These are phyloP conservation scores for Drosophila heteroneura DNA, from an alignment of 2,888 invertebrate genomes.

Conservation along the genomic window DNA sequence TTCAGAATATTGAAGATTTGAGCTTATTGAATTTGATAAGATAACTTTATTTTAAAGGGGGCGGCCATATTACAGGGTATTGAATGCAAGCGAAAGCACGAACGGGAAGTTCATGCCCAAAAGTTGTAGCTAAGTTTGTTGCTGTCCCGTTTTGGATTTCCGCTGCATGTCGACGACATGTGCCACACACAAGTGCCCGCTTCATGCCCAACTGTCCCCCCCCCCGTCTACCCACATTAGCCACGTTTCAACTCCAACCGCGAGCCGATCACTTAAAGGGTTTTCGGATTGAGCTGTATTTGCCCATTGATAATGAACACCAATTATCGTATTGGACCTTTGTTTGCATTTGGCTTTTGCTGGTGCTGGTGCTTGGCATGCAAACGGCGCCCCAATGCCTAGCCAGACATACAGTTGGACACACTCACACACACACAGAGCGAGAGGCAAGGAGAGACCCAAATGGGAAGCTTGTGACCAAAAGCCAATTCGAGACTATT, in stretches of 20 bases:
- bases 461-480: constrained; percentile 32
- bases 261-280: constrained; percentile 68
- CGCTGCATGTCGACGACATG: constrained; percentile 58
- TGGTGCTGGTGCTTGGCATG: constrained; percentile 47
- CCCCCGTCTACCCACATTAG: background rate
- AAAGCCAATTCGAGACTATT: constrained; percentile 29
- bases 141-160: constrained; percentile 67
- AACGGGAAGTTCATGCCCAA: constrained; percentile 75
- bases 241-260: background rate
- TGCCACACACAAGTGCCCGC: constrained; percentile 8
- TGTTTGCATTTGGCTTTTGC: constrained; percentile 51
- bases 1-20: background rate
- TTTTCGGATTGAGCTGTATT: constrained; percentile 70
- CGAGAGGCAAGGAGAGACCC: background rate
- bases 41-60: background rate
- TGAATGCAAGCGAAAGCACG: background rate
- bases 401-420: constrained; percentile 22
- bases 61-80: background rate
- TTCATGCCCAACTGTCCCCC: background rate
- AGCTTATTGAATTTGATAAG: background rate
- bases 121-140: constrained; percentile 33
- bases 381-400: constrained; percentile 61
- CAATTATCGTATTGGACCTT: constrained; percentile 62
- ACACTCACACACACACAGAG: constrained; percentile 6
- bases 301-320: constrained; percentile 77